phyloP scores from a whole-genome alignment of 2,113 vertebrate genomes.

The Entelurus aequoreus region DNA sequence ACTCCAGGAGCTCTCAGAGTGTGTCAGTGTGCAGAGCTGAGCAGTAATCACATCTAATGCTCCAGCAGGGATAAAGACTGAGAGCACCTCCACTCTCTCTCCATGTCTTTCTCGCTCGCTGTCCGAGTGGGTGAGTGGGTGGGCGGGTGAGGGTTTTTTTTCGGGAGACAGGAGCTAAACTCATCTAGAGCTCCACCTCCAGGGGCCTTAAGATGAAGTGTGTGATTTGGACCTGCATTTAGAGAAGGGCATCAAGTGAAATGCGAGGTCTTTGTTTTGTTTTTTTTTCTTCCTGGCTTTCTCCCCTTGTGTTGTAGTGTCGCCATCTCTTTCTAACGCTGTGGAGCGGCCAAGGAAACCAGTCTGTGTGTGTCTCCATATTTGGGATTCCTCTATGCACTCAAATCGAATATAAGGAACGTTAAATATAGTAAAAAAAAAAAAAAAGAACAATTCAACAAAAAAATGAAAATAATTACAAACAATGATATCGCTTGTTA shows the following conservation, averaged over 20 bases:
- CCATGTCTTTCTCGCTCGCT: conserved; percentile 16
- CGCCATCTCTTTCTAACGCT: conserved; percentile 16
- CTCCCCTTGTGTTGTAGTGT: conserved; percentile 10
- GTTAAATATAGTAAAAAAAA: background rate
- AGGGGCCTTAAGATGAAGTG: conserved; percentile 60
- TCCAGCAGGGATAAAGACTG: conserved; percentile 72
- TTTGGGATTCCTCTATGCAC: background rate
- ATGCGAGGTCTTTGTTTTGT: conserved; percentile 49
- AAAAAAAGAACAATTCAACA: background rate
- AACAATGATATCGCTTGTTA: background rate
- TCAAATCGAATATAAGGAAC: no score
- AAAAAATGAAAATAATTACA: background rate
- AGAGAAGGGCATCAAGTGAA: conserved; percentile 60
- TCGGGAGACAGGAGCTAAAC: conserved; percentile 56
- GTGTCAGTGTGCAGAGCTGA: conserved; percentile 71
- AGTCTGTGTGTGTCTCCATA: conserved; percentile 2
- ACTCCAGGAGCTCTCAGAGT: conserved; percentile 69
- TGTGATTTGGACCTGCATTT: conserved; percentile 65
- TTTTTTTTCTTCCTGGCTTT: background rate
- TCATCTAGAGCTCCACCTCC: conserved; percentile 64
- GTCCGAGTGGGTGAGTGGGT: conserved; percentile 33
- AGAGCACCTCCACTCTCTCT: conserved; percentile 47
- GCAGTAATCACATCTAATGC: conserved; percentile 82
- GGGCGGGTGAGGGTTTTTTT: conserved; percentile 11
- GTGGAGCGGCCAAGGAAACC: conserved; percentile 12